Evolutionary conservation across 1,140 invertebrate species (phyloP).

Genomic region (Batillaria attramentaria): DNA sequence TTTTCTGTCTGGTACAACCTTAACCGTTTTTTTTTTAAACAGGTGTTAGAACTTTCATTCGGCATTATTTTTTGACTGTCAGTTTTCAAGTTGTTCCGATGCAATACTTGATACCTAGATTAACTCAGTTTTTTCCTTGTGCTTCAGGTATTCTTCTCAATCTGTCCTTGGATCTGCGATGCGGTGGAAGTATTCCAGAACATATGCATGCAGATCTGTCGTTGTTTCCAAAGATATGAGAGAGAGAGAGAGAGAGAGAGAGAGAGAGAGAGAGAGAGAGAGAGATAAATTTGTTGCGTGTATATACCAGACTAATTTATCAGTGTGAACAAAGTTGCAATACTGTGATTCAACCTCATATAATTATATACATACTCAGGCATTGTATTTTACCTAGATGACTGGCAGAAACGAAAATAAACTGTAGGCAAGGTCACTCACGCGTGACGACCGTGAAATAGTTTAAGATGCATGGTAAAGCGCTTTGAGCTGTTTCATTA

Average conservation of each 20-base stretch:
- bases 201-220: neutral
- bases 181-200: neutral
- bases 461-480: too few relatives aligned
- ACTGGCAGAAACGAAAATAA: too few relatives aligned
- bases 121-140: neutral
- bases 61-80: neutral
- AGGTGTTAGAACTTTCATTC: neutral
- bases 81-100: neutral
- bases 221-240: neutral
- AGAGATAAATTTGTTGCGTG: too few relatives aligned
- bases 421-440: too few relatives aligned
- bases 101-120: neutral
- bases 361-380: too few relatives aligned
- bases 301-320: too few relatives aligned
- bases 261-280: neutral
- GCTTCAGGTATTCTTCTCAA: neutral
- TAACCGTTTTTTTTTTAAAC: neutral
- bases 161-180: neutral
- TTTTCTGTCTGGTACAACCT: neutral
- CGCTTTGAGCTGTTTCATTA: too few relatives aligned
- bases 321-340: too few relatives aligned
- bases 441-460: too few relatives aligned
- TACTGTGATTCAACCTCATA: too few relatives aligned
- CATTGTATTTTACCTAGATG: too few relatives aligned
- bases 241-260: conserved; percentile 2